Evolutionary conservation across 35 echinoderm and acorn worm species (phyloP), one percentile per base, ranked within the genome.

Genomic region (Eucidaris tribuloides): DNA sequence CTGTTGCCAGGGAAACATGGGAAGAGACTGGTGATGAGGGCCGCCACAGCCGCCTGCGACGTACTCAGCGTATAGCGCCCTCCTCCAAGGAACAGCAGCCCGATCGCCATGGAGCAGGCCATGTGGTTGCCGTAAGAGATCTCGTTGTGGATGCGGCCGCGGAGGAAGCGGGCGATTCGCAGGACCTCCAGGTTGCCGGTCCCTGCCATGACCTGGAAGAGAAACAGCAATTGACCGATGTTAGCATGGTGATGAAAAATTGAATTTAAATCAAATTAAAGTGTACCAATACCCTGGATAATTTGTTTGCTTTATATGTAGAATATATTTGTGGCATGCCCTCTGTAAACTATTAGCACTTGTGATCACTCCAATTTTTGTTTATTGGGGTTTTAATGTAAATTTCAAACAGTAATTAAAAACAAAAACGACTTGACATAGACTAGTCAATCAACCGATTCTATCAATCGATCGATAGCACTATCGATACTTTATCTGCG

Each of bases 111-210:
- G 46, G 88, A 84, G 11, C 83, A 79, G 0, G 96, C 96, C 96
- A 93, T 99, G 87, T 99, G 96, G 40, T 81, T 93, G 22, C 96
- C 96, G 43, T 99, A 99, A 15, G 76, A 76, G 52, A 93, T 68
- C 30, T 93, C 90, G 45, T 79, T 66, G 23, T 52, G 40, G 31
- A 90, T 45, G 22, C 87, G 45, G 42, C 80, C 63, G 42, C 82
- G 87, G 17, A 93, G 71, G 13, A 66, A 76, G 23, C 96, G 81
- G 5, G 90, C 87, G 17, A 99, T 58, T 18, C 90, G 77, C 2
- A 93, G 62, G 0, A 93, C 82, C 30, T 90, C 55, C 7, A 99
- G 34, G 55, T 99, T 88, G 20, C 96, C 96, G 7, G 96, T 90
- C 0, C 96, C 96, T 42, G 96, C 96, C 96, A 99, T 99, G 3